Conservation (phyloP, 2,113 vertebrate species). For the Genyomyrus donnyi region DNA sequence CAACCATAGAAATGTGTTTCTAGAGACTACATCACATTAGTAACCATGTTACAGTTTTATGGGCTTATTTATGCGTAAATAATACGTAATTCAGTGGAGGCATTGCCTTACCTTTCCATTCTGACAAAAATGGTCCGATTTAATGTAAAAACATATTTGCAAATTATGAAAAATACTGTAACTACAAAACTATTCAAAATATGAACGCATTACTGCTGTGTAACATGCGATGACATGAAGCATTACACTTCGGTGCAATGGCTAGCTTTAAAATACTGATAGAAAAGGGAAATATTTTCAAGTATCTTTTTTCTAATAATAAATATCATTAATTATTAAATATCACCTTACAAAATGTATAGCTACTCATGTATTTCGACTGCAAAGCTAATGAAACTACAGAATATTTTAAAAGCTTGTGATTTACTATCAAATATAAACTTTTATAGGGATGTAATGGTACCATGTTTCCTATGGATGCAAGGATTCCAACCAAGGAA, state of each 20-base stretch:
- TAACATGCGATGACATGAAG: background rate
- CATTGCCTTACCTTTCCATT: constrained; percentile 68
- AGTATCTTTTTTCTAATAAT: background rate
- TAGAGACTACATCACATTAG: constrained; percentile 26
- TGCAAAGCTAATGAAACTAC: background rate
- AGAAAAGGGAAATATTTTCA: background rate
- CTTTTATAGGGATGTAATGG: background rate
- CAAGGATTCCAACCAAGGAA: background rate
- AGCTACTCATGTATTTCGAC: background rate
- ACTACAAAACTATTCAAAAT: constrained; percentile 20
- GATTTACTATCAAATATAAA: background rate
- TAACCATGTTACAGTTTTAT: constrained; percentile 25
- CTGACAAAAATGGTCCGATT: constrained; percentile 67
- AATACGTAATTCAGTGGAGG: constrained; percentile 23
- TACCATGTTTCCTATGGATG: background rate
- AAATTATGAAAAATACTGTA: constrained; percentile 40
- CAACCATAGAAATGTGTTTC: background rate
- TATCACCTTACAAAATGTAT: background rate
- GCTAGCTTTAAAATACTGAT: background rate
- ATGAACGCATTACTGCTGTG: background rate
- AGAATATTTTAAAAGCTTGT: background rate
- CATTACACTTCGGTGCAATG: background rate
- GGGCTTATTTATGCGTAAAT: background rate
- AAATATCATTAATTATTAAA: background rate
- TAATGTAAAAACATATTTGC: constrained; percentile 57